Evolutionary conservation across 2,797 vertebrate species (phyloP).

Genomic region (Rhinichthys osculus): DNA sequence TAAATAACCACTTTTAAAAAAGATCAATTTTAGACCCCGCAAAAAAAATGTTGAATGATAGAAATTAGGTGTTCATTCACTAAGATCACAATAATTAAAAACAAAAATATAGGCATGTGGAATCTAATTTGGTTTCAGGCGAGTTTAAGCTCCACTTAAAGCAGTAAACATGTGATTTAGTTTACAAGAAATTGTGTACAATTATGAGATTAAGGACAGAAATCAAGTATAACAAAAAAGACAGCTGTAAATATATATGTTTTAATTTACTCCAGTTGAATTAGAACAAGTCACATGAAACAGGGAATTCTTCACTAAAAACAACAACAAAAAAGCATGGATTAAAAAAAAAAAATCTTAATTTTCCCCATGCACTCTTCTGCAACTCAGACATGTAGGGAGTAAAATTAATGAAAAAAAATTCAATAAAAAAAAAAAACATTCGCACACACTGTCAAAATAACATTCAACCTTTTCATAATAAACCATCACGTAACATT

Average conservation of each 20-base stretch:
- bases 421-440: rapidly evolving
- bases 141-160: not conserved
- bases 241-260: constrained; percentile 69
- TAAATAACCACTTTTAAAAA: not conserved
- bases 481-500: constrained; percentile 1
- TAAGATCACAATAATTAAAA: constrained; percentile 5
- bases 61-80: not conserved
- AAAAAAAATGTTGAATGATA: too few species aligned
- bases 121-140: not conserved
- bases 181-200: not conserved
- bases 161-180: not conserved
- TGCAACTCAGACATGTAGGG: constrained; percentile 31
- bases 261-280: constrained; percentile 77
- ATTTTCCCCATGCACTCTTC: constrained; percentile 54
- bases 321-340: constrained; percentile 50
- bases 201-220: not conserved
- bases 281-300: constrained; percentile 71
- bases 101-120: not conserved
- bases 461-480: constrained; percentile 29
- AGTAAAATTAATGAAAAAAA: not conserved
- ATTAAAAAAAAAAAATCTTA: constrained; percentile 61
- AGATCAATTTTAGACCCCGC: not conserved
- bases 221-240: constrained; percentile 11
- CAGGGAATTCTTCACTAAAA: constrained; percentile 67
- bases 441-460: constrained; percentile 30